phyloP scores from a whole-genome alignment of 2,113 vertebrate species.

The Octodon degus region DNA sequence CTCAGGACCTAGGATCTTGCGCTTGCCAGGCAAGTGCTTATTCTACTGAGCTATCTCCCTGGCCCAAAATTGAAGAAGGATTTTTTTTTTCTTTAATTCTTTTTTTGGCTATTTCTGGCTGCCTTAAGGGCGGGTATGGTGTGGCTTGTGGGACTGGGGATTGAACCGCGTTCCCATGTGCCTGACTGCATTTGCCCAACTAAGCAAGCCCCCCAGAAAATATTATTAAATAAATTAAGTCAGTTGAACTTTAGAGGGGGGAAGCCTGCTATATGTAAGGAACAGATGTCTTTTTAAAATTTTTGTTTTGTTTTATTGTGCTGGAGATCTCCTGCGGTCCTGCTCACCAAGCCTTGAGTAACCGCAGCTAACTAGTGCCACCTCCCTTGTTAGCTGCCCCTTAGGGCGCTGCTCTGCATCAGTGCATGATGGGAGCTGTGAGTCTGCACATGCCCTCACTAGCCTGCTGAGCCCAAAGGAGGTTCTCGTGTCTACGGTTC shows the following conservation, averaged over 20 bases:
- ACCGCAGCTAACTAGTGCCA: accelerated
- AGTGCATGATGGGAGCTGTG: accelerated
- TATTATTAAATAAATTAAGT: not conserved
- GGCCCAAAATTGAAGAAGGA: too few species aligned
- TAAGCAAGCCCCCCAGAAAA: not conserved
- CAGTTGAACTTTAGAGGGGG: not conserved
- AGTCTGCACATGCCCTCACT: too few species aligned
- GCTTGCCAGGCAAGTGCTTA: too few species aligned
- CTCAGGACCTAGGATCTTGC: too few species aligned
- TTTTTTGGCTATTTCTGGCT: too few species aligned
- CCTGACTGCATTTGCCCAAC: too few species aligned
- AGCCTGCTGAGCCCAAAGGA: not conserved
- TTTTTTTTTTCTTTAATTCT: too few species aligned
- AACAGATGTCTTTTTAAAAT: not conserved
- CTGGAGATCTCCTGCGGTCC: not conserved
- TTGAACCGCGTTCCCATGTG: too few species aligned
- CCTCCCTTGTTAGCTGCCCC: not conserved
- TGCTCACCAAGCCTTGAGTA: not conserved
- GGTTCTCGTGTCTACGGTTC: not conserved
- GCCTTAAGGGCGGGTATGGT: too few species aligned
- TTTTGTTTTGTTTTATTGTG: not conserved
- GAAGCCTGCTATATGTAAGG: not conserved
- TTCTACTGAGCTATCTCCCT: too few species aligned
- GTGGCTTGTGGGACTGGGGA: too few species aligned
- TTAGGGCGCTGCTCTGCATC: too few species aligned